phyloP scores from a whole-genome alignment of 2,113 vertebrate species.

The Acrocephalus arundinaceus region DNA sequence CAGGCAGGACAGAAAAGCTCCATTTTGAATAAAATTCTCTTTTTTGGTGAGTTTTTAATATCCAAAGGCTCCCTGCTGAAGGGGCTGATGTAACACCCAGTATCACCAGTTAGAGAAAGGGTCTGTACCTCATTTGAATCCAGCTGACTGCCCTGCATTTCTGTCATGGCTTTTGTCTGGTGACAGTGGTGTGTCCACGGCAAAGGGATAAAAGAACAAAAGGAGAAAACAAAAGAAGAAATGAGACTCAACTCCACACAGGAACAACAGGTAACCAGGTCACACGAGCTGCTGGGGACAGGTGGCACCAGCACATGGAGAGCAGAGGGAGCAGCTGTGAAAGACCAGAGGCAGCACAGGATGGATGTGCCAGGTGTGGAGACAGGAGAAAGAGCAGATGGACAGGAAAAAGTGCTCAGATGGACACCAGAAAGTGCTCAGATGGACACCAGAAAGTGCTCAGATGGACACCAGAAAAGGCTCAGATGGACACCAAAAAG shows the following conservation, averaged over 20 bases:
- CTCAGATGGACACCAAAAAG: not conserved
- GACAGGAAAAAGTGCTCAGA: too few species aligned
- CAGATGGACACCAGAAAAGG: too few species aligned
- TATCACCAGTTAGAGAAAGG: conserved; percentile 8
- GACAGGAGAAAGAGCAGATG: not conserved
- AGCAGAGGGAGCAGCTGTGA: not conserved
- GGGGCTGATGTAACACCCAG: not conserved
- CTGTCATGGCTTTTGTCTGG: conserved; percentile 72
- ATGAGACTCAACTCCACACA: conserved; percentile 48
- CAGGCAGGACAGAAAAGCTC: conserved; percentile 56
- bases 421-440: not conserved
- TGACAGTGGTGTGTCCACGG: conserved; percentile 44
- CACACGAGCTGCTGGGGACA: not conserved
- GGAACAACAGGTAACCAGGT: conserved; percentile 32
- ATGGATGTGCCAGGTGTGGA: not conserved
- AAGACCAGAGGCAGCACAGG: not conserved
- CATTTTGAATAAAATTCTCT: not conserved
- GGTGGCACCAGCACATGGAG: not conserved
- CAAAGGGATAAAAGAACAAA: conserved; percentile 58
- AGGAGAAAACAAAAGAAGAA: conserved; percentile 64
- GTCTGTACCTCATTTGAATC: conserved; percentile 60
- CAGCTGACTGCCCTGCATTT: conserved; percentile 70
- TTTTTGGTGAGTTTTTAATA: not conserved
- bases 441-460: too few species aligned
- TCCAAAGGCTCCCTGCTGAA: not conserved